Evolutionary conservation across 2,113 vertebrate species (phyloP), one percentile per base, ranked within the genome.

Genomic region (Bothrops jararaca): DNA sequence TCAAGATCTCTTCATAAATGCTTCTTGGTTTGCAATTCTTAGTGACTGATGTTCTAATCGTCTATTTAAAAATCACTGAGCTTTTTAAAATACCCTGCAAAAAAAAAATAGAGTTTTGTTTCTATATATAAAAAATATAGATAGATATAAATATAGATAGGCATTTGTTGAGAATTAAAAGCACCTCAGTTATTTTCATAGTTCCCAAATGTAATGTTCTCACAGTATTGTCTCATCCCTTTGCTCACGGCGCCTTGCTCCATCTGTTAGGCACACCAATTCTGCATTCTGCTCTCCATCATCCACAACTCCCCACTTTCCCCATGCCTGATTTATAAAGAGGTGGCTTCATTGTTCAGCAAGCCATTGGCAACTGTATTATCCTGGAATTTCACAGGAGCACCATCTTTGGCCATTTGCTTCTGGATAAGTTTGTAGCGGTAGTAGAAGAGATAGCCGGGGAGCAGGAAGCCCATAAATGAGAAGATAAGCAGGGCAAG

Each of bases 381-480:
- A 34, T 93, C 86, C 10, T 88, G 89, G 93, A 93, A 5, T 92
- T 88, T 88, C 6, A 29, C 6, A 20, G 0, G 86, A 0, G 90
- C 1, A 6, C 94, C 96, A 94, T 95, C 97, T 92, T 74, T 94
- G 3, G 20, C 92, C 6, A 34, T 92, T 92, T 96, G 97, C 91
- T 97, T 94, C 90, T 52, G 95, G 85, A 93, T 20, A 88, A 98
- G 96, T 45, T 89, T 64, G 90, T 93, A 89, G n/a, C 98, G 97
- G 94, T 97, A 98, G 96, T 97, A 98, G 95, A 97, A 97, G 94
- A 98, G 97, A 96, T 98, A 99, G 85, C 95, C 97, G 0, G 98
- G 98, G 90, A 98, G 96, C 95, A 98, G 95, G 96, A 98, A 99
- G 48, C 98, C 98, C 50, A 96, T 64, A 9, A 98, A 45, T 0